Conservation (phyloP, 2,888 invertebrate genomes). For the Hemaris fuciformis region DNA sequence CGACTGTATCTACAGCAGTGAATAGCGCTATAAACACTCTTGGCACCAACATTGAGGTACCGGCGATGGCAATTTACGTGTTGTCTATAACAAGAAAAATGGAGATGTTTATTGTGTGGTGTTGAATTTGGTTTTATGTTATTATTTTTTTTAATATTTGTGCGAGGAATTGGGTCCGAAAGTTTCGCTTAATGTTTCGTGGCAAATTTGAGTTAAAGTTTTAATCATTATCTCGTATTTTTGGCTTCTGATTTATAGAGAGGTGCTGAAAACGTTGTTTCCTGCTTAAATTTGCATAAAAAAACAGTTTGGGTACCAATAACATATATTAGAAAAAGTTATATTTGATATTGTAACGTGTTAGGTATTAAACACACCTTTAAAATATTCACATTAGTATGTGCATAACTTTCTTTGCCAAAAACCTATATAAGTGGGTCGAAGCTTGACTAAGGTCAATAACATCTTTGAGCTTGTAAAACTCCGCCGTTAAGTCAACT, state of each 20-base stretch:
- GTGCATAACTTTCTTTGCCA: neutral
- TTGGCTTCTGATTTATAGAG: no score
- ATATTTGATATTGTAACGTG: no score
- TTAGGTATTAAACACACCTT: neutral
- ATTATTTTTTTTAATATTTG: neutral
- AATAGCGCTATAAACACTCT: conserved; percentile 68
- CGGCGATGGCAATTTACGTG: conserved; percentile 22
- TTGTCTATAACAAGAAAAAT: conserved; percentile 18
- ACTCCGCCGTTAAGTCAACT: neutral
- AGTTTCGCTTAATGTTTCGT: neutral
- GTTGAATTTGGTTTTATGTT: neutral
- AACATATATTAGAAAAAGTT: no score
- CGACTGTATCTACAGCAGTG: conserved; percentile 53
- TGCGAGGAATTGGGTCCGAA: neutral
- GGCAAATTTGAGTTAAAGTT: no score
- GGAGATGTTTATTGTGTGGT: conserved; percentile 16
- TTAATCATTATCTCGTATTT: no score
- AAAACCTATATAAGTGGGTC: neutral
- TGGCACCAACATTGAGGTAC: conserved; percentile 70
- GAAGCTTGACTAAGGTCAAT: neutral
- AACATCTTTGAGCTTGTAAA: neutral
- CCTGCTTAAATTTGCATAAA: no score
- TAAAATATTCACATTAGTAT: neutral
- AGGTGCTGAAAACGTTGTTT: no score
- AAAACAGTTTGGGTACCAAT: no score